Base-by-base conservation (phyloP, 1,140 invertebrate species). In the Littorina saxatilis region DNA sequence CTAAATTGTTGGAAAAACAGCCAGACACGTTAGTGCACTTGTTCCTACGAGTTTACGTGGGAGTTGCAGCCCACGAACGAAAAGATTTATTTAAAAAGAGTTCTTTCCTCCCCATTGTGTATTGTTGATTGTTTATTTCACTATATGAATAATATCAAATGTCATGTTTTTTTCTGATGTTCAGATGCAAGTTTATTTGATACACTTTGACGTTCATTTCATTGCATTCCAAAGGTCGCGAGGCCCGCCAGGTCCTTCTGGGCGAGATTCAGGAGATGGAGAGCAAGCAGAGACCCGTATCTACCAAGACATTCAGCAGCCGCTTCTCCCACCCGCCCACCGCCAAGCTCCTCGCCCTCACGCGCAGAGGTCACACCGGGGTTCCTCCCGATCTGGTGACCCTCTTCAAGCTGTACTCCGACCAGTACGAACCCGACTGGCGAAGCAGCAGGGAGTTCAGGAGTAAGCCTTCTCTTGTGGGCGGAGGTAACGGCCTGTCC, bases 401-500 rank as follows among this genome's bases (percentile, higher is more conserved):
- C 4, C 80, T 90, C 40, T 90, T 90, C 75, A 85, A 84, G 75
- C 86, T 89, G 27, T 90, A 90, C 77, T 89, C 88, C 13, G 88
- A 90, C n/a, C 89, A 90, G 73, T 89, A 89, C 79, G 84, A 87
- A 35, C 88, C 88, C 9, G 88, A 88, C 78, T 89, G 88, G 88
- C 73, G 82, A 32, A 35, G 35, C 37, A 9, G 7, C 5, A 32
- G 66, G 66, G 66, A 68, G 5, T 39, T 68, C 15, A 35, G 66
- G 15, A 68, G 66, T 32, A 1, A 35, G 32, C 66, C 32, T 68
- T 68, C 66, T 20, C 35, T 68, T 17, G 66, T 20, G 35, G 55
- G 55, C 7, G 66, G 66, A 32, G 66, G 13, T 35, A 32, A 40
- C 2, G 66, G 23, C 32, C 32, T 68, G 66, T 68, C 66, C 35